phyloP scores from a whole-genome alignment of 2,888 invertebrate species.

The Zonitis immaculata region DNA sequence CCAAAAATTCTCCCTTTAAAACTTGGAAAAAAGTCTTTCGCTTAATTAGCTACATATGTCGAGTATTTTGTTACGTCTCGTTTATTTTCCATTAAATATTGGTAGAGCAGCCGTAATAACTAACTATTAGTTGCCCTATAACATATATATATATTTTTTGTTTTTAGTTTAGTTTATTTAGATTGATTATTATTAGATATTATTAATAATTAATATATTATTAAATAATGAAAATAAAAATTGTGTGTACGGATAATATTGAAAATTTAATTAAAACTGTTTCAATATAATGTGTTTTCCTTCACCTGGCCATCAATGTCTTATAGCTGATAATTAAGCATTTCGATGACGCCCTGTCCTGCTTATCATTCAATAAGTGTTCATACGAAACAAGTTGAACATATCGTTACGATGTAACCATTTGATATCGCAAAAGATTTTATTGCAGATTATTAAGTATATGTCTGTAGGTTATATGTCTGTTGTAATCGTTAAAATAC shows the following conservation, averaged over 20 bases:
- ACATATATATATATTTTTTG: no score
- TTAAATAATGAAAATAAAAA: no score
- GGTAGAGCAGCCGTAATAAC: background rate
- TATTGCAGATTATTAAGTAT: conserved; percentile 23
- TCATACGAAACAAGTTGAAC: conserved; percentile 16
- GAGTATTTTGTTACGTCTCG: conserved; percentile 31
- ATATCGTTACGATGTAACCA: conserved; percentile 23
- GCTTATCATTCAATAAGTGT: conserved; percentile 24
- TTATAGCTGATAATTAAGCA: conserved; percentile 17
- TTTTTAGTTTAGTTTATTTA: no score
- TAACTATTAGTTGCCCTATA: no score
- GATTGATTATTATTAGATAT: no score
- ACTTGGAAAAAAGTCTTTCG: conserved; percentile 24
- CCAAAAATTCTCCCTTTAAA: conserved; percentile 10
- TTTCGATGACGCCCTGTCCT: conserved; percentile 20
- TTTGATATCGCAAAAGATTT: conserved; percentile 22
- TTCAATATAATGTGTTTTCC: conserved; percentile 18
- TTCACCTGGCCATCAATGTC: conserved; percentile 20
- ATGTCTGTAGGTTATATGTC: no score
- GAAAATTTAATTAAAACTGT: conserved; percentile 30
- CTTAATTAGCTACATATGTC: conserved; percentile 36
- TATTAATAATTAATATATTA: no score
- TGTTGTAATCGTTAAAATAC: conserved; percentile 22
- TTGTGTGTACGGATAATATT: background rate
- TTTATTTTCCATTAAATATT: conserved; percentile 30